Evolutionary conservation across 2,888 invertebrate species (phyloP), one percentile per base, ranked within the genome.

Genomic region (Leptinotarsa haldemani): DNA sequence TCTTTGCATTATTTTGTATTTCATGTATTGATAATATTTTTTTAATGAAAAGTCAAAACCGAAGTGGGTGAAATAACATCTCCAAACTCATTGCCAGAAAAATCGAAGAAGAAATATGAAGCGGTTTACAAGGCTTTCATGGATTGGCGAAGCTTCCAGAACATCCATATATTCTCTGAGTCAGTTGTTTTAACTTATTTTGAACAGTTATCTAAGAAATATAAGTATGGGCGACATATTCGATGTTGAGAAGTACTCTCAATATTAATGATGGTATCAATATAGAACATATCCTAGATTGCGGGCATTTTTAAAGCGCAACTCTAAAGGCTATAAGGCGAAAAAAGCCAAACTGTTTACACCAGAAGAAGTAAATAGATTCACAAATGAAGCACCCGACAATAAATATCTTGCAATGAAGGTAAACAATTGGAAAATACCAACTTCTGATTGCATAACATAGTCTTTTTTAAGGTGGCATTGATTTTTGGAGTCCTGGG

Each of bases 301-400:
- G 50, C 63, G 70, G n/a, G 75, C 73, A 9, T 83, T 82, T 65
- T 73, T 84, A 53, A 83, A 82, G 77, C 25, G 40, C 13, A 76
- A 79, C 63, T 74, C 76, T 16, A 75, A 77, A n/a, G 84, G 83
- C 48, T 84, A 81, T 75, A 22, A 52, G 63, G 70, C 81, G 56
- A 84, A 84, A 76, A 83, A 83, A 76, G 79, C 84, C 4, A 80
- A 81, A 74, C 77, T 73, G 20, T 83, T 84, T 18, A 78, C 83
- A 16, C 72, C 79, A 30, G 76, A 80, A 48, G 76, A 85, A 69
- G 72, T 84, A n/a, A 73, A 76, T 52, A 75, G 47, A 63, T 78
- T 79, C 58, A 69, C 77, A 20, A 61, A 65, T 20, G 76, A 78
- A 58, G 78, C 79, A 13, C 77, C 78, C 18, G 76, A 78, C 61